Evolutionary conservation across 2,888 invertebrate species (phyloP).

Genomic region (Celastrina argiolus): DNA sequence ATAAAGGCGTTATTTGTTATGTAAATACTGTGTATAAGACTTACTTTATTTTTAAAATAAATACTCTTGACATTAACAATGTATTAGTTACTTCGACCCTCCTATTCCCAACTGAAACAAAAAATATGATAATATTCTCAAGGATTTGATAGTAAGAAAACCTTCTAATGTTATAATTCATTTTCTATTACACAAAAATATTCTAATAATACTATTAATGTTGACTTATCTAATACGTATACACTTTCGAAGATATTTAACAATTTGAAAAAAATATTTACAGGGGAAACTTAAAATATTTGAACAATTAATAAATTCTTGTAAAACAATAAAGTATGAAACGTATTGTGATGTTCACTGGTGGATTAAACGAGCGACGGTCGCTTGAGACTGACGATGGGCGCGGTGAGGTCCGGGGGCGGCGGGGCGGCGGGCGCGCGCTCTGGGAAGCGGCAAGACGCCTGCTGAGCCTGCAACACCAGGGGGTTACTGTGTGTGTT

Average conservation of each 20-base stretch:
- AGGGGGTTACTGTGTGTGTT: not conserved
- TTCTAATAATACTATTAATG: not conserved
- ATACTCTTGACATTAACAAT: too few relatives aligned
- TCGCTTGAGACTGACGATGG: slow-evolving; percentile 58
- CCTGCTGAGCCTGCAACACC: slow-evolving; percentile 33
- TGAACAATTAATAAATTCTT: not conserved
- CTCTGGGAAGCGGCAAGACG: slow-evolving; percentile 33
- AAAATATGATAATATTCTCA: not conserved
- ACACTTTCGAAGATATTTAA: too few relatives aligned
- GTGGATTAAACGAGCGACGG: slow-evolving; percentile 53
- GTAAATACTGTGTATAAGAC: not conserved
- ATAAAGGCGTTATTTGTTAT: not conserved
- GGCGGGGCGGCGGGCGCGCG: slow-evolving; percentile 43
- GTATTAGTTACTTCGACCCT: too few relatives aligned
- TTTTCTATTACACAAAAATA: not conserved
- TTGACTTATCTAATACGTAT: too few relatives aligned
- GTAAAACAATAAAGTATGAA: too few relatives aligned
- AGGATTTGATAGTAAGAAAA: not conserved
- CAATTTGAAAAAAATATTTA: not conserved
- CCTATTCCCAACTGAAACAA: too few relatives aligned
- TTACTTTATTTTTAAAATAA: not conserved
- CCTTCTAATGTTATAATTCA: not conserved
- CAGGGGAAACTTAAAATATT: not conserved
- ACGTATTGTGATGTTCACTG: too few relatives aligned
- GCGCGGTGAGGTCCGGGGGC: slow-evolving; percentile 48